Percentiles rank a stretch among this genome's conserved stretches.
Evolutionary conservation across 2,888 invertebrate species (phyloP).

Genomic region (Leptogaster cylindrica): DNA sequence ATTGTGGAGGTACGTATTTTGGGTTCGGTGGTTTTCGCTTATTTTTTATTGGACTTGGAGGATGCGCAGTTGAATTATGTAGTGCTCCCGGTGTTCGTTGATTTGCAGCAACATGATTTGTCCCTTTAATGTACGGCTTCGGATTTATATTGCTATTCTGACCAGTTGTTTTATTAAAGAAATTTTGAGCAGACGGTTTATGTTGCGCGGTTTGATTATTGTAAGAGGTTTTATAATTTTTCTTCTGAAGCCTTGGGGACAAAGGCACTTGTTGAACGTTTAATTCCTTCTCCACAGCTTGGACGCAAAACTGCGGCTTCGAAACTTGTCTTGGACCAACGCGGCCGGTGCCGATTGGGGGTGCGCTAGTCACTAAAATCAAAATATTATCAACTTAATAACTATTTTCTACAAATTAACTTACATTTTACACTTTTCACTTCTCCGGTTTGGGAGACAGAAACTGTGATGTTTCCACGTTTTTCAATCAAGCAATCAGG

Average conservation of each 20-base stretch:
- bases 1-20: not conserved
- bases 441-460: slow-evolving; percentile 49
- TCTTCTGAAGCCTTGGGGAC: slow-evolving; percentile 11
- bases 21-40: slow-evolving; percentile 12
- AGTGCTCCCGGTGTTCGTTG: not conserved
- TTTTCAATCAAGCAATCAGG: slow-evolving; percentile 44
- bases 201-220: not conserved
- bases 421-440: slow-evolving; percentile 50
- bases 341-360: slow-evolving; percentile 60
- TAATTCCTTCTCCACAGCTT: slow-evolving; percentile 43
- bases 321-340: slow-evolving; percentile 59
- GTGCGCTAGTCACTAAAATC: slow-evolving; percentile 57
- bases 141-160: not conserved
- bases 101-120: not conserved
- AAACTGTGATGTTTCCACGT: slow-evolving; percentile 49
- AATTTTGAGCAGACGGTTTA: not conserved
- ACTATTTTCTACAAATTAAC: not conserved
- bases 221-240: not conserved
- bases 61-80: not conserved
- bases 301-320: slow-evolving; percentile 47
- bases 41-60: slow-evolving; percentile 19
- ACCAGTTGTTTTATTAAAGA: not conserved
- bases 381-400: slow-evolving; percentile 3
- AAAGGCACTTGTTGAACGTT: not conserved
- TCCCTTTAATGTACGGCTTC: no score